These are phyloP conservation scores for Ditula angustiorana DNA, from an alignment of 2,888 invertebrate genomes.

Conservation along the genomic window DNA sequence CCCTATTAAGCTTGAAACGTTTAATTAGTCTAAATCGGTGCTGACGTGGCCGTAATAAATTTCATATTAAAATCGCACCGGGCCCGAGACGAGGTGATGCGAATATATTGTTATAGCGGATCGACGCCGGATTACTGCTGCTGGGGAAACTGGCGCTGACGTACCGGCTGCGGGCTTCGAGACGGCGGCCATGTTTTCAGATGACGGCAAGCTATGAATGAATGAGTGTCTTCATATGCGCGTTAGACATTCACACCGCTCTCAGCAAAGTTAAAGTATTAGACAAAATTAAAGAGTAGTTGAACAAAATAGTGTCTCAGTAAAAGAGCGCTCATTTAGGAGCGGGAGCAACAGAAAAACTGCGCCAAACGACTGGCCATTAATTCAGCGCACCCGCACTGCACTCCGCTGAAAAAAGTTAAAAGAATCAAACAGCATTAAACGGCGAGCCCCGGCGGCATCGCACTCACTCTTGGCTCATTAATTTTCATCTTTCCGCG, in stretches of 20 bases:
- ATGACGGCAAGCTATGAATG: background rate
- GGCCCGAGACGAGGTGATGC: slow-evolving; percentile 4
- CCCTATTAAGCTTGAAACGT: slow-evolving; percentile 26
- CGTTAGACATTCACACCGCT: background rate
- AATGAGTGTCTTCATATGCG: background rate
- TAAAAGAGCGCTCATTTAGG: slow-evolving; percentile 39
- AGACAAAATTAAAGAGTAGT: slow-evolving; percentile 33
- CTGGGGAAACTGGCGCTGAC: background rate
- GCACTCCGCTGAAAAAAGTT: slow-evolving; percentile 47
- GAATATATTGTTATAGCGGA: slow-evolving; percentile 7
- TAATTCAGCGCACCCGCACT: slow-evolving; percentile 58
- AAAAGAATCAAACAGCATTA: slow-evolving; percentile 70
- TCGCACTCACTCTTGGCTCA: slow-evolving; percentile 78
- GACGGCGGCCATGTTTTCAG: background rate
- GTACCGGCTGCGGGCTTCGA: background rate
- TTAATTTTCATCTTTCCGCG: slow-evolving; percentile 84
- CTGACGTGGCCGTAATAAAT: slow-evolving; percentile 28
- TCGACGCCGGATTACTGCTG: background rate
- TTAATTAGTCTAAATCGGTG: slow-evolving; percentile 31
- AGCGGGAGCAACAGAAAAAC: slow-evolving; percentile 50
- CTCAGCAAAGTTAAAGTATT: slow-evolving; percentile 18
- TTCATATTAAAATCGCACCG: slow-evolving; percentile 24
- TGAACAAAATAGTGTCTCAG: slow-evolving; percentile 37
- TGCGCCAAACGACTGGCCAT: slow-evolving; percentile 61
- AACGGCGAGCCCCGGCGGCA: slow-evolving; percentile 53